phyloP scores from a whole-genome alignment of 2,113 vertebrate genomes.

The Sitta europaea region DNA sequence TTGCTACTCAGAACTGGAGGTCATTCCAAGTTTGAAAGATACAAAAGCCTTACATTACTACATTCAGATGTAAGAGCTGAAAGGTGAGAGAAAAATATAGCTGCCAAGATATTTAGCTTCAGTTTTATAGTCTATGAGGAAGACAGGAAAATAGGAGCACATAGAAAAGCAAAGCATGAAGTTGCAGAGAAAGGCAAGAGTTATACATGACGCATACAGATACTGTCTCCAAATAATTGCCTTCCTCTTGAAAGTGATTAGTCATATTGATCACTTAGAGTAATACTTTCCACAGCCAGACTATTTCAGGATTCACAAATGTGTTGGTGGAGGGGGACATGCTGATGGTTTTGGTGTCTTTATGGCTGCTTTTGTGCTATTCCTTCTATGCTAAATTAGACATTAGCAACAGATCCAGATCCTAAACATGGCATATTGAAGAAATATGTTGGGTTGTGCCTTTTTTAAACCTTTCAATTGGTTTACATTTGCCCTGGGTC shows the following conservation, averaged over 20 bases:
- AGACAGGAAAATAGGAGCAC: not conserved
- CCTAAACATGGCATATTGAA: not conserved
- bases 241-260: not conserved
- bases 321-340: not conserved
- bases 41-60: not conserved
- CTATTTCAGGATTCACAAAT: not conserved
- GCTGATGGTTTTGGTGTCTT: not conserved
- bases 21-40: not conserved
- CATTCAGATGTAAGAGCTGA: not conserved
- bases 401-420: not conserved
- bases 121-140: not conserved
- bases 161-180: not conserved
- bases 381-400: not conserved
- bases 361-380: not conserved
- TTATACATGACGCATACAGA: not conserved
- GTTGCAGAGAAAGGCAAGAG: not conserved
- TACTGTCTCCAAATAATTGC: not conserved
- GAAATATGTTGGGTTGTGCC: not conserved
- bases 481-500: not conserved
- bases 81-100: not conserved
- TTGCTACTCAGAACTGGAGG: not conserved
- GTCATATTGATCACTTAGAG: not conserved
- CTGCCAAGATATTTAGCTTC: not conserved
- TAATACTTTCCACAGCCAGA: not conserved
- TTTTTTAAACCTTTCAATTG: not conserved